Evolutionary conservation across 2,797 vertebrate species (phyloP).

Genomic region (Etheostoma nigrum): DNA sequence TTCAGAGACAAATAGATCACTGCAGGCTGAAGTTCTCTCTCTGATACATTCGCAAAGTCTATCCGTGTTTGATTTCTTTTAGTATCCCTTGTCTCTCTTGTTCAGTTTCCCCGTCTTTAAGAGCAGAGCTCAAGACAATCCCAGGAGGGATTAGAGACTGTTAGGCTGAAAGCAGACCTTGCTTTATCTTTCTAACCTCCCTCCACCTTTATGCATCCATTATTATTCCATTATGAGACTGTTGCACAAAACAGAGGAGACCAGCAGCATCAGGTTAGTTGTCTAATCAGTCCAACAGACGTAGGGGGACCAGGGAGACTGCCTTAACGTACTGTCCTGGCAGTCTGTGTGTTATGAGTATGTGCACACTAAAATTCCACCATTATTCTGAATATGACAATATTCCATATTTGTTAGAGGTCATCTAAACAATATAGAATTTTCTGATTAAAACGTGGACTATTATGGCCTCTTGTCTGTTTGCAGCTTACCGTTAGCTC

Average conservation of each 20-base stretch:
- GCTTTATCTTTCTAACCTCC: constrained; percentile 25
- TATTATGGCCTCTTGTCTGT: too few relatives aligned
- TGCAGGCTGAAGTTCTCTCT: constrained; percentile 1
- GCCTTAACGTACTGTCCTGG: constrained; percentile 8
- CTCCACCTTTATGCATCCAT: constrained; percentile 33
- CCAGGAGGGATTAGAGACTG: constrained; percentile 35
- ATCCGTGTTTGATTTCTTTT: constrained; percentile 7
- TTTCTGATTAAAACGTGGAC: too few relatives aligned
- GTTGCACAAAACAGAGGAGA: constrained; percentile 21
- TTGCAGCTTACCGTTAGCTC: too few relatives aligned
- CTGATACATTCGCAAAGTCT: background rate
- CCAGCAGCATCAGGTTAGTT: constrained; percentile 33
- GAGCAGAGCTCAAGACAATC: constrained; percentile 26
- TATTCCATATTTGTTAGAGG: too few relatives aligned
- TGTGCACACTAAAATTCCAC: too few relatives aligned
- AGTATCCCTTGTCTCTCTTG: background rate
- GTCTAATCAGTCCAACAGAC: constrained; percentile 46
- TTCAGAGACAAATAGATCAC: constrained; percentile 34
- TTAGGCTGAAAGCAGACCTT: constrained; percentile 27
- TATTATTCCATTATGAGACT: constrained; percentile 41
- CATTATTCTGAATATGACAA: too few relatives aligned
- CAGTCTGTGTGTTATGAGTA: background rate
- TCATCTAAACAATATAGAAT: too few relatives aligned
- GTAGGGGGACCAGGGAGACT: constrained; percentile 16
- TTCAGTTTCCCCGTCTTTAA: constrained; percentile 19